phyloP scores from a whole-genome alignment of 23 tunicate genomes.

The Oikopleura dioica region DNA sequence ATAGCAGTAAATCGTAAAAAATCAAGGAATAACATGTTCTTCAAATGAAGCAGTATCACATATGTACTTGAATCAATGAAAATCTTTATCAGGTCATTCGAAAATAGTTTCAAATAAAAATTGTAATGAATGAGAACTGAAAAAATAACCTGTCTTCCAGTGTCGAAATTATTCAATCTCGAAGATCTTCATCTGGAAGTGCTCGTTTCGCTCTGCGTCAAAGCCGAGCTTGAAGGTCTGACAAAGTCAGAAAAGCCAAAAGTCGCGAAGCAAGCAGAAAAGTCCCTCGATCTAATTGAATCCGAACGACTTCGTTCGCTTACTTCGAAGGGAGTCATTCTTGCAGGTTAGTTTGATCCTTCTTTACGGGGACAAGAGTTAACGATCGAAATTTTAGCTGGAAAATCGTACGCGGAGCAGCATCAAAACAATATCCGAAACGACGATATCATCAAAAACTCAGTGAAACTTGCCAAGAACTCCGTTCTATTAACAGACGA shows the following conservation, averaged over 20 bases:
- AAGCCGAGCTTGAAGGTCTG: neutral
- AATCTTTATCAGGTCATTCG: too few species aligned
- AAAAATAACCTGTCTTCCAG: too few species aligned
- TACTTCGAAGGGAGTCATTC: neutral
- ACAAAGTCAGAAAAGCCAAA: neutral
- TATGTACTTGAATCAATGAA: too few species aligned
- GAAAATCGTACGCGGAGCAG: neutral
- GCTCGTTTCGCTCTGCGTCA: neutral
- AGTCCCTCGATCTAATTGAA: neutral
- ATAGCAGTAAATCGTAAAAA: too few species aligned
- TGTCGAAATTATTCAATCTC: neutral
- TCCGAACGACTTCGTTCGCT: neutral
- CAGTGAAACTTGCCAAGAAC: neutral
- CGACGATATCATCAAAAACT: conserved; percentile 5
- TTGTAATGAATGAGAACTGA: too few species aligned
- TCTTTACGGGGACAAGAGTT: too few species aligned
- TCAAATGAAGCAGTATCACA: too few species aligned
- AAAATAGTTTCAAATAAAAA: too few species aligned
- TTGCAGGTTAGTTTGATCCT: neutral
- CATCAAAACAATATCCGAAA: neutral
- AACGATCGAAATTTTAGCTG: neutral
- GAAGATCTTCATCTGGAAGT: neutral
- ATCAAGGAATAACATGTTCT: too few species aligned
- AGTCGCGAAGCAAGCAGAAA: neutral
- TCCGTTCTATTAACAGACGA: neutral